These are phyloP conservation scores for Typhlichthys subterraneus DNA, from an alignment of 2,797 vertebrate species.

Conservation along the genomic window DNA sequence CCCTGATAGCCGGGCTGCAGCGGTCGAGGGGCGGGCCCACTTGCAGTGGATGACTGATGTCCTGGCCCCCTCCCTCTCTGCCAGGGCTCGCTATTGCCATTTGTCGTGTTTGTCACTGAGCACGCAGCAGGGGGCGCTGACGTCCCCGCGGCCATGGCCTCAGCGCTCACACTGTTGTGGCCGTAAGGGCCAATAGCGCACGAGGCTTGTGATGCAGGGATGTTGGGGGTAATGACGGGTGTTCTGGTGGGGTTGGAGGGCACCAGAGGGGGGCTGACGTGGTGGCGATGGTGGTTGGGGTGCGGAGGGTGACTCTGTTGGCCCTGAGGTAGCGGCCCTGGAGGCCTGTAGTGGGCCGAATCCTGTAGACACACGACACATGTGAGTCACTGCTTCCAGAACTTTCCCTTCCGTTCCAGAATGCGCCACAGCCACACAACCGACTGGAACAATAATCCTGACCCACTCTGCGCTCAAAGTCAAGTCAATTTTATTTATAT, in stretches of 20 bases:
- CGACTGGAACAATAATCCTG: no score
- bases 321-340: slow-evolving; percentile 75
- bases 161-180: slow-evolving; percentile 18
- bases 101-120: slow-evolving; percentile 38
- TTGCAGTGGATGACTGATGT: slow-evolving; percentile 30
- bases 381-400: neutral
- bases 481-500: no score
- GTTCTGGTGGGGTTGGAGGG: slow-evolving; percentile 62
- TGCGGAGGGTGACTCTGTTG: slow-evolving; percentile 59
- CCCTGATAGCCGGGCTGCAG: slow-evolving; percentile 58
- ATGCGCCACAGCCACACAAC: no score
- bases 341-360: slow-evolving; percentile 59
- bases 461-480: no score
- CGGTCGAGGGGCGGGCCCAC: slow-evolving; percentile 36
- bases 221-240: slow-evolving; percentile 76
- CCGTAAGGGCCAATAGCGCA: slow-evolving; percentile 50
- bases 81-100: slow-evolving; percentile 37
- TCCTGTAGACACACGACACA: slow-evolving; percentile 56
- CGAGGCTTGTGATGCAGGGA: slow-evolving; percentile 49
- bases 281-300: slow-evolving; percentile 52
- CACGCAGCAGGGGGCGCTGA: slow-evolving; percentile 48
- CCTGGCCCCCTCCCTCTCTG: slow-evolving; percentile 45
- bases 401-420: neutral
- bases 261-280: slow-evolving; percentile 51
- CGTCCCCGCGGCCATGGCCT: slow-evolving; percentile 17